Conservation (phyloP, 2,888 invertebrate species). For the Ellobium chinense region DNA sequence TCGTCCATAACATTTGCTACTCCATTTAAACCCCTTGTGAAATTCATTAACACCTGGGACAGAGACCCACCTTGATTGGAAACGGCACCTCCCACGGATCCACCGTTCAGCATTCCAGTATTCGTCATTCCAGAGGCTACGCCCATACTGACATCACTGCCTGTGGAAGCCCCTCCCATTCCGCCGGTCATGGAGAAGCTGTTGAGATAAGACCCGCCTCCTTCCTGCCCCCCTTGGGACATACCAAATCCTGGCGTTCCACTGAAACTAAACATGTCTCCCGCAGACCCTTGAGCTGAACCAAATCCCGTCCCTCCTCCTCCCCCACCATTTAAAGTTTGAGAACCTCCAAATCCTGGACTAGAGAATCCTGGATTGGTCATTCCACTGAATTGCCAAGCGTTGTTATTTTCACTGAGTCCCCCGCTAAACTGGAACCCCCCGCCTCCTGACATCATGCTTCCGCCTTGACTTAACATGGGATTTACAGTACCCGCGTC, state of each 20-base stretch:
- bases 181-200: background rate
- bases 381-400: slow-evolving; percentile 27
- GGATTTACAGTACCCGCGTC: background rate
- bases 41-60: background rate
- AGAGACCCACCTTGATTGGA: slow-evolving; percentile 24
- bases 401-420: slow-evolving; percentile 12
- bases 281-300: no score
- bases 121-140: background rate
- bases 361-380: slow-evolving; percentile 24
- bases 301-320: background rate
- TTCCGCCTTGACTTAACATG: background rate
- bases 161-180: slow-evolving; percentile 2
- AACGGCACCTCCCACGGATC: background rate
- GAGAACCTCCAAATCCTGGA: slow-evolving; percentile 25
- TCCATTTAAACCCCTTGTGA: background rate
- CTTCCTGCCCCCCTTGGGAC: background rate
- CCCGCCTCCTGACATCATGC: background rate
- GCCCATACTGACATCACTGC: background rate
- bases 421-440: background rate
- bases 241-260: slow-evolving; percentile 4
- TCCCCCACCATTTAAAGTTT: background rate
- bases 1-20: background rate
- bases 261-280: background rate
- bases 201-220: background rate
- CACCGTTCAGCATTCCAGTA: background rate